Conservation (phyloP, 2,888 invertebrate genomes). For the Cosmorhoe ocellata region DNA sequence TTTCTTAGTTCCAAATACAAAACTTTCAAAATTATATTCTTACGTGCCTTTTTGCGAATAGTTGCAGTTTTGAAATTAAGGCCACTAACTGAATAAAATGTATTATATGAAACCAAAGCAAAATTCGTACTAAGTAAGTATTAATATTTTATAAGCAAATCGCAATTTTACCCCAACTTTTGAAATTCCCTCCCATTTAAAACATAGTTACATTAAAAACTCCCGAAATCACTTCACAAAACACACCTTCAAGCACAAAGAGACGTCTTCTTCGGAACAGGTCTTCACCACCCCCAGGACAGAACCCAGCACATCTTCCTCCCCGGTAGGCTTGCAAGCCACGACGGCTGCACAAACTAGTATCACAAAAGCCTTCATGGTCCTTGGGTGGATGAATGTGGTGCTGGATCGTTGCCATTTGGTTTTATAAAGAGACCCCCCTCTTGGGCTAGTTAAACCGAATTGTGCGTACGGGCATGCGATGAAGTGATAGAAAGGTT, state of each 20-base stretch:
- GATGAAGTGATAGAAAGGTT: slow-evolving; percentile 43
- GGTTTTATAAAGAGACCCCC: slow-evolving; percentile 75
- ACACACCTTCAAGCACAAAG: slow-evolving; percentile 89
- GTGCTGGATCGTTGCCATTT: slow-evolving; percentile 56
- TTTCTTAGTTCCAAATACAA: too few species aligned
- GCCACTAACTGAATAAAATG: too few species aligned
- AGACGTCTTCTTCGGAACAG: slow-evolving; percentile 86
- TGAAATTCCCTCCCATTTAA: too few species aligned
- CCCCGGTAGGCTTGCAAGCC: slow-evolving; percentile 71
- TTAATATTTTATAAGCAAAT: too few species aligned
- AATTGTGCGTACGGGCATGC: slow-evolving; percentile 52
- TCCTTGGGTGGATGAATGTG: slow-evolving; percentile 62
- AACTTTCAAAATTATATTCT: too few species aligned
- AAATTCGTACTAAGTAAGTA: too few species aligned
- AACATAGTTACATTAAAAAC: not conserved
- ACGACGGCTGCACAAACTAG: slow-evolving; percentile 78
- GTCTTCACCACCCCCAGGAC: slow-evolving; percentile 86
- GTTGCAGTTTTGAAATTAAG: too few species aligned
- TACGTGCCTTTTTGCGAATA: too few species aligned
- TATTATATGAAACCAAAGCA: too few species aligned
- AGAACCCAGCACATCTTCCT: slow-evolving; percentile 82
- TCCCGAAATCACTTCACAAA: slow-evolving; percentile 25
- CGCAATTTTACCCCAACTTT: too few species aligned
- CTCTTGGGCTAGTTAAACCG: slow-evolving; percentile 52
- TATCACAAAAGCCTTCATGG: slow-evolving; percentile 74